phyloP scores from a whole-genome alignment of 2,113 vertebrate species.

The Merops nubicus region DNA sequence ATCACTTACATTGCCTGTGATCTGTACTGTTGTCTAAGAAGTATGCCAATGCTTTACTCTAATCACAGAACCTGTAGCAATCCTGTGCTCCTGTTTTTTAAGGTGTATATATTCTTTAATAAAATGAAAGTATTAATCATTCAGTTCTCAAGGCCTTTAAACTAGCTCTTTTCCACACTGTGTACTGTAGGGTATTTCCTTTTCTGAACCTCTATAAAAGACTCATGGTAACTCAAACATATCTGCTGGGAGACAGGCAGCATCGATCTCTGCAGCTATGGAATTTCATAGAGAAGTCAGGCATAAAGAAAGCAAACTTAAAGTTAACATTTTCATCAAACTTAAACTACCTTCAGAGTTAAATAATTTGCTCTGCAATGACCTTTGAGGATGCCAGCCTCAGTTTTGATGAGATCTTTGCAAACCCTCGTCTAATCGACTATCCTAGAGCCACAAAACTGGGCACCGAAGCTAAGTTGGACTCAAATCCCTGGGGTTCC shows the following conservation, averaged over 20 bases:
- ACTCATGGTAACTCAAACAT: not conserved
- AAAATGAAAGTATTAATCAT: not conserved
- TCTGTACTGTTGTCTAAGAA: not conserved
- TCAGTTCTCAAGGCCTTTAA: not conserved
- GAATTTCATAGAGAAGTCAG: not conserved
- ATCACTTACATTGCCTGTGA: not conserved
- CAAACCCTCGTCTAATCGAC: not conserved
- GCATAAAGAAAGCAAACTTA: no score
- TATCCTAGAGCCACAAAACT: not conserved
- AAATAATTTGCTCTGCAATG: not conserved
- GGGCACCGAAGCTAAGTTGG: not conserved
- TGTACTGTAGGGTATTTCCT: not conserved
- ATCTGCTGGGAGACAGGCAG: not conserved
- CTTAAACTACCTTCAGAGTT: not conserved
- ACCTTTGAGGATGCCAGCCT: not conserved
- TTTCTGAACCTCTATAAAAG: not conserved
- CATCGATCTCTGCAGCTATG: not conserved
- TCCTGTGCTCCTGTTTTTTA: not conserved
- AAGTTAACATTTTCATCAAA: no score
- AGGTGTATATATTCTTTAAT: not conserved
- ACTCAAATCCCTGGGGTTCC: fast-evolving
- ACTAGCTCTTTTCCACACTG: not conserved
- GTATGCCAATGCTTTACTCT: not conserved
- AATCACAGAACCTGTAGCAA: not conserved
- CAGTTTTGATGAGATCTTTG: not conserved